Base-by-base conservation (phyloP, 2,797 vertebrate genomes). In the Orestias chungarensis region DNA sequence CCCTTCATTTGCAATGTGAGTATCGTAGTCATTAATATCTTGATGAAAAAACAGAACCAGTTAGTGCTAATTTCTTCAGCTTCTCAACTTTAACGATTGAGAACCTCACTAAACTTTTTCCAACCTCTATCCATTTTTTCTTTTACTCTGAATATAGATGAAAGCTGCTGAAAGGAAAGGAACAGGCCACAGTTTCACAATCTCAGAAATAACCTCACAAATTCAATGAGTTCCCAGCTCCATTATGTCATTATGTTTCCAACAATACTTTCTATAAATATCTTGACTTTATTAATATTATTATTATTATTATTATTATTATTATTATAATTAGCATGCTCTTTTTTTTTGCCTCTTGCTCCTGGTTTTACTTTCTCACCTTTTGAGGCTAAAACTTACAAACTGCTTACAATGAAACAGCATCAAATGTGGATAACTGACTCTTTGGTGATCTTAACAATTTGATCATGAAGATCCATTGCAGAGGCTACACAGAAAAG, bases 141-240 rank as follows among this genome's bases (percentile, higher is more conserved):
- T 70, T 66, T 76, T 75, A 64, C 72, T 57, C 15, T 87, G 89
- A 87, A 92, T 92, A 87, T 90, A 88, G 82, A 93, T 89, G 76
- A 75, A 64, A 74, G 78, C 85, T 84, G 80, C 78, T 76, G 80
- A 74, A 85, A 74, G 76, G 61, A 86, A 77, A 85, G 72, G 80
- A 88, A 80, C 71, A 74, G 74, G 74, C 76, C 82, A 74, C 65
- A 61, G 69, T 77, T 86, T 54, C 73, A 81, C 71, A 85, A 69
- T 69, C 75, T 70, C 61, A 65, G n/a, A n/a, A n/a, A n/a, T n/a
- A n/a, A n/a, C n/a, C 62, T n/a, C 47, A 74, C 52, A 52, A 42
- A 67, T 44, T 52, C 40, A 54, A 66, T 70, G 71, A 46, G 69
- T 78, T 76, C 64, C 33, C 46, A 75, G 67, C 82, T 85, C 42